phyloP scores from a whole-genome alignment of 2,797 vertebrate species.

The Percopsis omiscomaycus region DNA sequence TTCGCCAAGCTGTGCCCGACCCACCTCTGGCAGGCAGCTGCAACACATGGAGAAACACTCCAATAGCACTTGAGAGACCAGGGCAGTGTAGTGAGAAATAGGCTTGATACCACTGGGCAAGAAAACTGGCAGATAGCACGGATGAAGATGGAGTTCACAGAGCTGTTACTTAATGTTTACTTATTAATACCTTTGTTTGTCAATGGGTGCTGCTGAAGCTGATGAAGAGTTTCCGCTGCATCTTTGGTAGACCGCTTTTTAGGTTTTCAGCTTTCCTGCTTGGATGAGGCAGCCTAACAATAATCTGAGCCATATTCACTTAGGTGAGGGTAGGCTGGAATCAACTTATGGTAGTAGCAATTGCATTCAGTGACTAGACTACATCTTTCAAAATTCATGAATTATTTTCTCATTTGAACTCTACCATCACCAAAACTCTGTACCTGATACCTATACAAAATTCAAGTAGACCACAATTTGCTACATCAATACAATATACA shows the following conservation, averaged over 20 bases:
- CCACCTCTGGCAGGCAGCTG: conserved; percentile 46
- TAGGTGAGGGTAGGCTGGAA: too few species aligned
- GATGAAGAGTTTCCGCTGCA: too few species aligned
- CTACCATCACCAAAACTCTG: too few species aligned
- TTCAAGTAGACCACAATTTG: too few species aligned
- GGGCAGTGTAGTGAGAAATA: conserved; percentile 45
- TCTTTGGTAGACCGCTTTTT: too few species aligned
- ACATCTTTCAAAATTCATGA: too few species aligned
- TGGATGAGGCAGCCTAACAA: conserved; percentile 31
- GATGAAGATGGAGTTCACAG: conserved; percentile 12
- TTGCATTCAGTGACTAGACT: too few species aligned
- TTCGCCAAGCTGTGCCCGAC: conserved; percentile 48
- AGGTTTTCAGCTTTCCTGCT: background rate
- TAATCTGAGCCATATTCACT: too few species aligned
- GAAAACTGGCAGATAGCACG: conserved; percentile 19
- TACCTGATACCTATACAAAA: too few species aligned
- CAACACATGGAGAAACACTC: conserved; percentile 35
- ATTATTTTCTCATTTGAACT: too few species aligned
- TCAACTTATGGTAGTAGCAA: too few species aligned
- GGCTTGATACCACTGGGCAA: conserved; percentile 29
- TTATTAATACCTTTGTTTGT: conserved; percentile 36
- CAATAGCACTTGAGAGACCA: conserved; percentile 39
- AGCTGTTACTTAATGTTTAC: conserved; percentile 34
- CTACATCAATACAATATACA: too few species aligned
- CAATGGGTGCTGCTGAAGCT: conserved; percentile 55